A percentile compares a stretch with the other conserved stretches of the same genome.
Conservation (phyloP, 2,888 invertebrate species). For the Caenorhabditis virilis region DNA sequence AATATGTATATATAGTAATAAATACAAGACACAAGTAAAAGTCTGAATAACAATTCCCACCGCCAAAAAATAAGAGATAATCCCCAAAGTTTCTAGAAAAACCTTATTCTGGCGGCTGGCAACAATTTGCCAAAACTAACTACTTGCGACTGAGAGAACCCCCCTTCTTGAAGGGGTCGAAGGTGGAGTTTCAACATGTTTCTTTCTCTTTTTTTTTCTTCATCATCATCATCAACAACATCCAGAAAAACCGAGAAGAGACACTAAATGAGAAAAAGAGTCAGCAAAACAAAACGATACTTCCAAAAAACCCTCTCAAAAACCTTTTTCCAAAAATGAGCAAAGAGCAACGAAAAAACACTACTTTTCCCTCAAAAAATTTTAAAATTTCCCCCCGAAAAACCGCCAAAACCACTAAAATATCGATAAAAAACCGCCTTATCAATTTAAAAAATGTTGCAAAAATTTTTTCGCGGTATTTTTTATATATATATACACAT, state of each 20-base stretch:
- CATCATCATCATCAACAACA: not conserved
- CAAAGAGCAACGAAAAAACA: no score
- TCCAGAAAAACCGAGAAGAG: not conserved
- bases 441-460: no score
- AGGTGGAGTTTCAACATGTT: not conserved
- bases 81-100: not conserved
- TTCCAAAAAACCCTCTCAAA: slow-evolving; percentile 3
- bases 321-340: not conserved
- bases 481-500: no score
- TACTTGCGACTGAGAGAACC: not conserved
- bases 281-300: not conserved
- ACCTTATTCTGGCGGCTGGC: no score
- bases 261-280: not conserved
- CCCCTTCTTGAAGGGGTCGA: not conserved
- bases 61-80: not conserved
- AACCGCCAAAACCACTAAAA: no score
- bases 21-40: not conserved
- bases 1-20: not conserved
- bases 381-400: not conserved
- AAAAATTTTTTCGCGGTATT: no score
- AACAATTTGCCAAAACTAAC: no score
- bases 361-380: slow-evolving; percentile 8
- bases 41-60: slow-evolving; percentile 1
- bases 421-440: no score
- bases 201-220: not conserved